Conservation (phyloP, 2,113 vertebrate genomes). For the Haemorhous mexicanus region DNA sequence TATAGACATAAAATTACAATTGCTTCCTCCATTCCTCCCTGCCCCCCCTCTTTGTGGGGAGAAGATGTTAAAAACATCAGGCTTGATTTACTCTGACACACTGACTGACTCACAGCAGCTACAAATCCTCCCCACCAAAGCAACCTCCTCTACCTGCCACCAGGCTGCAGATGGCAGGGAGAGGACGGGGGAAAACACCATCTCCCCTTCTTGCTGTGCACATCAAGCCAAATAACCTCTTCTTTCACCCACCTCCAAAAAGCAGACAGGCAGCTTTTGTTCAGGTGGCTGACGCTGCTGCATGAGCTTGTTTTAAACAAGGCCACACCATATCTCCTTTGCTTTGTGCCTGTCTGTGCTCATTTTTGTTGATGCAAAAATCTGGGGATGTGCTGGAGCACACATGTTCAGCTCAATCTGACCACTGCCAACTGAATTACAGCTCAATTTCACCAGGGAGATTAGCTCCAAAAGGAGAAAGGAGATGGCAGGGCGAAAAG, state of each 20-base stretch:
- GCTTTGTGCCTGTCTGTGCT: conserved; percentile 3
- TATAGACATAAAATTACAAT: conserved; percentile 75
- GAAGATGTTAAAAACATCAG: conserved; percentile 71
- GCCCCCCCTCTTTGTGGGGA: not conserved
- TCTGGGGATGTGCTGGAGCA: not conserved
- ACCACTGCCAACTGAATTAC: conserved; percentile 36
- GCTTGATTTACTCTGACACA: conserved; percentile 72
- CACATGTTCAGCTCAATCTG: conserved; percentile 13
- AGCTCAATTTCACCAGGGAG: conserved; percentile 48
- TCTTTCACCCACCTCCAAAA: not conserved
- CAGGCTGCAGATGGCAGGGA: not conserved
- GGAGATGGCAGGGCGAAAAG: not conserved
- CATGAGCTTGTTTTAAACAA: conserved; percentile 9
- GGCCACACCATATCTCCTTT: not conserved
- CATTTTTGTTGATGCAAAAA: conserved; percentile 35
- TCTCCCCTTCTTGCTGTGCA: not conserved
- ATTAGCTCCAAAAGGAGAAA: conserved; percentile 24
- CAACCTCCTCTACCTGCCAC: conserved; percentile 58
- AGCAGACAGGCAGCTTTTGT: conserved; percentile 24
- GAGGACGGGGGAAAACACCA: not conserved
- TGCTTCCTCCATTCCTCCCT: conserved; percentile 48
- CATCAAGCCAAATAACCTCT: conserved; percentile 16
- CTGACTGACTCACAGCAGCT: conserved; percentile 62
- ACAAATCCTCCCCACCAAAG: conserved; percentile 59
- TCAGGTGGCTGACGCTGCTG: not conserved